Base-by-base conservation (phyloP, 2,888 invertebrate species). In the Macrophya annulata region DNA sequence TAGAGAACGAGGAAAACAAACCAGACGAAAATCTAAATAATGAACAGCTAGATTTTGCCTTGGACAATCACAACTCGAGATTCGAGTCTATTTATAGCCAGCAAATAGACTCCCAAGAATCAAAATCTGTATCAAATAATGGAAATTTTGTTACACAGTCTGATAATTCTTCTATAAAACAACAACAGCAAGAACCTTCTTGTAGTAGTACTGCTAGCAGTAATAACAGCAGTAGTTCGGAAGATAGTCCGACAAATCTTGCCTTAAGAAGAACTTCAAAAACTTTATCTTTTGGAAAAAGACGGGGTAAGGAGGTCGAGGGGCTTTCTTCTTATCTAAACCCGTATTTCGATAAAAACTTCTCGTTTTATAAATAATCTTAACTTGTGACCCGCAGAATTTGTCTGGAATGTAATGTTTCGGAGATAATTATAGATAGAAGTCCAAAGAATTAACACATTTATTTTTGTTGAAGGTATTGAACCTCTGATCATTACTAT, bases 41-140 rank as follows among this genome's bases (percentile, higher is more conserved):
- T 86, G 92, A 91, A 86, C 90, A 89, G 74, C 88, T 91, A 51
- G 91, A 92, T 88, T 87, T 91, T 85, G 90, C 91, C 76, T 85
- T 93, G 82, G 92, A 93, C 88, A 93, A 93, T 89, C 93, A 92
- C 84, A 93, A 93, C 87, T 91, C 93, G 65, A 90, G 93, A 92
- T 93, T 93, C 86, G 93, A 93, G 86, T 92, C 92, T 4, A 91
- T 93, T 86, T 93, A 93, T 85, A 93, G 93, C 88, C 93, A 93
- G 82, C 92, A 92, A 40, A 88, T 92, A 21, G 93, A 93, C 71
- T 84, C 89, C 31, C 92, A 92, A 76, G 92, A 93, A 21, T 72
- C 90, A 1, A 92, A 91, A 85, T 90, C 91, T 87, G 87, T 91
- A 85, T 91, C 90, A 86, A 91, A 86, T 86, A 93, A 93, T 90